phyloP scores from a whole-genome alignment of 2,113 vertebrate species.

The Caloenas nicobarica region DNA sequence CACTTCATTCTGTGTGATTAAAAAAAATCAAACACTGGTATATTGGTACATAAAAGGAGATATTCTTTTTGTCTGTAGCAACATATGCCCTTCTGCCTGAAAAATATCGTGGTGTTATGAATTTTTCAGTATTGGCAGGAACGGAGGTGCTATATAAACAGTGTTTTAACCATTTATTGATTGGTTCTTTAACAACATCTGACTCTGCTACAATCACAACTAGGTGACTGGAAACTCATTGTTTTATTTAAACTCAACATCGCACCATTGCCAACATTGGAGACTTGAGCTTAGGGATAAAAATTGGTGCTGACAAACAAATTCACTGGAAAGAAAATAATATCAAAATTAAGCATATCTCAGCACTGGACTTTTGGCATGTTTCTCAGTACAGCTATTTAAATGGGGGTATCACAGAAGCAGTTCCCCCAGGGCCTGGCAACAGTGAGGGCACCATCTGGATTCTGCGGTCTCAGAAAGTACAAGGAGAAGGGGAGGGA shows the following conservation, averaged over 20 bases:
- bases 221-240: not conserved
- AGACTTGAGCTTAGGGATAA: not conserved
- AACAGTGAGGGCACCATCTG: constrained; percentile 36
- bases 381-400: not conserved
- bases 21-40: not conserved
- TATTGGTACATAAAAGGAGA: not conserved
- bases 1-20: not conserved
- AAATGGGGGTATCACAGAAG: not conserved
- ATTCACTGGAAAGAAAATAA: not conserved
- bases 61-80: not conserved
- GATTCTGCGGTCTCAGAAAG: constrained; percentile 27
- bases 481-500: constrained; percentile 11
- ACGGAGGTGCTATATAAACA: constrained; percentile 34
- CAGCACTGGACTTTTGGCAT: not conserved
- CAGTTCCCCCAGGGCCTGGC: constrained; percentile 11
- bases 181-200: constrained; percentile 1
- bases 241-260: not conserved
- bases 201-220: constrained; percentile 11
- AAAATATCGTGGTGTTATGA: constrained; percentile 18
- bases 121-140: constrained; percentile 47
- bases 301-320: not conserved
- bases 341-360: not conserved
- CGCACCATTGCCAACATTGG: not conserved
- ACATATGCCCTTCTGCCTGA: not conserved
- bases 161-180: constrained; percentile 44